Percentiles rank a stretch among this genome's conserved stretches.
Evolutionary conservation across 1,140 invertebrate genomes (phyloP).

Genomic region (Myzus persicae): DNA sequence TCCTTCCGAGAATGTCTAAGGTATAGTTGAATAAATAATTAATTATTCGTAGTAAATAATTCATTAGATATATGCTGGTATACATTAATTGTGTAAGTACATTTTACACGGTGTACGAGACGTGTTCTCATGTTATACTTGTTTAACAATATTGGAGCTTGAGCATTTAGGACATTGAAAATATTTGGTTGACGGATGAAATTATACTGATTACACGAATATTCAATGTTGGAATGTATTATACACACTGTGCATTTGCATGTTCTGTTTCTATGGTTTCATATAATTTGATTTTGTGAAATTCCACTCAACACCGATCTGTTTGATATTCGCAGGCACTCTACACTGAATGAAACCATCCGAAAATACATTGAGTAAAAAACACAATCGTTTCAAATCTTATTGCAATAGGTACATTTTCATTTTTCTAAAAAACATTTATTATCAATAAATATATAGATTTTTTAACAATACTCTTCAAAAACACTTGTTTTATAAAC

Average conservation of each 20-base stretch:
- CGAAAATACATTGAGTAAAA: not conserved
- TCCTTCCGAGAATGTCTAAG: not conserved
- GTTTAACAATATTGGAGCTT: not conserved
- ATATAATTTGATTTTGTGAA: constrained; percentile 28
- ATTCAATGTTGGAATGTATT: constrained; percentile 5
- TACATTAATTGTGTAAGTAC: not conserved
- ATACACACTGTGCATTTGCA: not conserved
- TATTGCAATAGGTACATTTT: not conserved
- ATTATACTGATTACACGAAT: constrained; percentile 39
- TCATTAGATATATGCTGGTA: not conserved
- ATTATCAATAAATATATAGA: not conserved
- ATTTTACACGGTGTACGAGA: not conserved
- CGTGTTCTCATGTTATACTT: not conserved
- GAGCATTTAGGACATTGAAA: not conserved
- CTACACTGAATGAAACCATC: not conserved
- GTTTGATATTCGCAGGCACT: not conserved
- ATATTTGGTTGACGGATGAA: not conserved
- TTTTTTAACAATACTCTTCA: not conserved
- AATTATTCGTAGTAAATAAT: not conserved
- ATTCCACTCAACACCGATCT: not conserved
- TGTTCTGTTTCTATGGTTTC: not conserved
- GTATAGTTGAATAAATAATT: not conserved
- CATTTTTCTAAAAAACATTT: not conserved
- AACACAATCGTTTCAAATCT: not conserved
- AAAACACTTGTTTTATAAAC: not conserved